These are phyloP conservation scores for Puntigrus tetrazona DNA, from an alignment of 2,113 vertebrate genomes.

Conservation along the genomic window DNA sequence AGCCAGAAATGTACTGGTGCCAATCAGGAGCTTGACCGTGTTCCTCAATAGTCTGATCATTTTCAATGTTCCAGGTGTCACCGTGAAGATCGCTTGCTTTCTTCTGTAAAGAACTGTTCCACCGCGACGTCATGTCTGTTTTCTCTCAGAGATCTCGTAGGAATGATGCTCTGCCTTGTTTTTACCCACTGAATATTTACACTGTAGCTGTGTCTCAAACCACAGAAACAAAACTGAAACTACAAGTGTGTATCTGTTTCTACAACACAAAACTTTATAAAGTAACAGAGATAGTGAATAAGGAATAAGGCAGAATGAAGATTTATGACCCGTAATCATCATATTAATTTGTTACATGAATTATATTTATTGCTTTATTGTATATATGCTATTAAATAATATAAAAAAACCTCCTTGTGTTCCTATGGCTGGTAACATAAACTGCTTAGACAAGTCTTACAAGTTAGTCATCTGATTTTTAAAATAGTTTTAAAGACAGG, in stretches of 20 bases:
- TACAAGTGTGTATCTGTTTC: background rate
- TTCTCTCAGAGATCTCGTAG: background rate
- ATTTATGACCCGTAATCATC: too few species aligned
- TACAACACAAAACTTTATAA: background rate
- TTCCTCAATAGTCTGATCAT: conserved; percentile 57
- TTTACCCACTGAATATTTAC: background rate
- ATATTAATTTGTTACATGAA: too few species aligned
- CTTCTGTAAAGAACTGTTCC: conserved; percentile 52
- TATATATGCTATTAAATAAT: too few species aligned
- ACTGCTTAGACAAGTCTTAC: too few species aligned
- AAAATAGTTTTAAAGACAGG: too few species aligned
- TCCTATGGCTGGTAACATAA: too few species aligned
- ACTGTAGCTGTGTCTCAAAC: background rate
- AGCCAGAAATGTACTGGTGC: conserved; percentile 62
- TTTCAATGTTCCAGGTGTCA: conserved; percentile 61
- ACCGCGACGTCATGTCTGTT: conserved; percentile 56
- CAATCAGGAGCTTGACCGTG: accelerated
- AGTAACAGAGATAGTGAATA: too few species aligned
- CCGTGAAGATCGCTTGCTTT: conserved; percentile 22
- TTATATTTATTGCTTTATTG: too few species aligned
- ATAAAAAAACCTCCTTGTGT: too few species aligned
- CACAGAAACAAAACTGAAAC: conserved; percentile 37
- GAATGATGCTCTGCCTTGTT: background rate
- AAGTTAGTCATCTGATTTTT: too few species aligned
- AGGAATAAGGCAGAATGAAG: too few species aligned